Conservation (phyloP, 2,888 invertebrate genomes). For the Drosophila nigricruria region DNA sequence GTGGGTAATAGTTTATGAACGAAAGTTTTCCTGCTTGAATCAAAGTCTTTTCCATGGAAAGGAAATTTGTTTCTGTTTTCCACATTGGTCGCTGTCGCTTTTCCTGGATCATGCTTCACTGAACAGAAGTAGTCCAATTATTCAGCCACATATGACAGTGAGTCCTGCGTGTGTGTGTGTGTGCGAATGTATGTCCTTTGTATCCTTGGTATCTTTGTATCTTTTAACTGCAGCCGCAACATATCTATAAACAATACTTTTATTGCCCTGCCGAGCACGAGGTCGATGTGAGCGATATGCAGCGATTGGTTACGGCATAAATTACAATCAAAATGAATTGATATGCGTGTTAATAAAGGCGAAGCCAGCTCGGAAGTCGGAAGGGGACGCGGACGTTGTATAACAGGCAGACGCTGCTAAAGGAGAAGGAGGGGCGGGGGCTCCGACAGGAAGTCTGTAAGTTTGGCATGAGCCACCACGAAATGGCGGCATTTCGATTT, state of each 20-base stretch:
- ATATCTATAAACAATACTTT: constrained; percentile 77
- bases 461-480: constrained; percentile 70
- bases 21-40: too few relatives aligned
- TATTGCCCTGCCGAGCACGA: constrained; percentile 51
- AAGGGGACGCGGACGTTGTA: neutral
- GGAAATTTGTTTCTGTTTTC: neutral
- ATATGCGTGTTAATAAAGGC: constrained; percentile 80
- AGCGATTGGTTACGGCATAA: constrained; percentile 83
- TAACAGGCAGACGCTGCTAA: constrained; percentile 21
- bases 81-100: constrained; percentile 3
- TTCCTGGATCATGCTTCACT: constrained; percentile 52
- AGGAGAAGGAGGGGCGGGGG: neutral
- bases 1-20: too few relatives aligned
- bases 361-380: constrained; percentile 1
- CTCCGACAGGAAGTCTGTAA: constrained; percentile 62
- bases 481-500: constrained; percentile 78
- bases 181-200: neutral
- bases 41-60: neutral
- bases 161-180: constrained; percentile 15
- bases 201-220: constrained; percentile 41
- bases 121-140: constrained; percentile 54
- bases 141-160: constrained; percentile 57
- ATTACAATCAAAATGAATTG: constrained; percentile 82
- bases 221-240: constrained; percentile 76
- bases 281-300: constrained; percentile 75